A percentile compares a stretch with the other conserved stretches of the same genome.
Evolutionary conservation across 2,113 vertebrate genomes (phyloP).

Genomic region (Brevimyrus niger): DNA sequence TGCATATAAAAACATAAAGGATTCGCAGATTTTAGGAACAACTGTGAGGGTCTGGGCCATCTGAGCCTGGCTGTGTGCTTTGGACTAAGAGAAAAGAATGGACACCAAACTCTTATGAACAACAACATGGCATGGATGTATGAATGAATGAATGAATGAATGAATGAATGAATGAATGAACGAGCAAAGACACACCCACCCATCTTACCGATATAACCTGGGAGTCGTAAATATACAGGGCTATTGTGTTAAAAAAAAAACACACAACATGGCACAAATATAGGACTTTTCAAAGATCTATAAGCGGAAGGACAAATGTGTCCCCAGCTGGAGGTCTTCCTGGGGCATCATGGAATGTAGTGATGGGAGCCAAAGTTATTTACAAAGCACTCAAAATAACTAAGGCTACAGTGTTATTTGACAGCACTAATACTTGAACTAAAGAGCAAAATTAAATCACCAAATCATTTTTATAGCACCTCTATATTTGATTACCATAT

Average conservation of each 20-base stretch:
- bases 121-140: not conserved
- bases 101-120: not conserved
- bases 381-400: not conserved
- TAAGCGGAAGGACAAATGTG: not conserved
- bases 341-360: not conserved
- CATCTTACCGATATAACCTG: not conserved
- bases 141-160: not conserved
- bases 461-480: not conserved
- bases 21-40: not conserved
- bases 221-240: not conserved
- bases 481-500: not conserved
- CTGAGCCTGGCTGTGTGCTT: not conserved
- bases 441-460: not conserved
- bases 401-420: not conserved
- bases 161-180: not conserved
- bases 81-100: not conserved
- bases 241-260: not conserved
- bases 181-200: not conserved
- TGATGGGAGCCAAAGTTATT: not conserved
- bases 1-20: not conserved
- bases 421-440: not conserved
- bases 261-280: not conserved
- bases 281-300: not conserved
- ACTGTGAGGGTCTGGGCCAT: not conserved
- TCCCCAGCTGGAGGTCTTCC: not conserved